Conservation (phyloP, 2,113 vertebrate species). For the Megalops atlanticus region DNA sequence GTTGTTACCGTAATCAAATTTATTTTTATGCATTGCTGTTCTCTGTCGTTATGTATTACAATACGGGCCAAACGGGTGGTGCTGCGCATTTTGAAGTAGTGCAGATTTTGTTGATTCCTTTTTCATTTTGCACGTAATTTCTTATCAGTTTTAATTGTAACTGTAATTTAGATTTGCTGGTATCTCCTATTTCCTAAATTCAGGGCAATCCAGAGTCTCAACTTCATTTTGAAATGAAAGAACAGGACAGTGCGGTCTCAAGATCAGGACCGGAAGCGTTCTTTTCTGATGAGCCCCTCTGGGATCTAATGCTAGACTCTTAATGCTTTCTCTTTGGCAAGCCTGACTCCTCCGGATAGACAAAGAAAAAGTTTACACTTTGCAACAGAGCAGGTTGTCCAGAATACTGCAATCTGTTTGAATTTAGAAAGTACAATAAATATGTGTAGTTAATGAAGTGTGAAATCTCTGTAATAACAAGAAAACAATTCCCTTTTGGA, state of each 20-base stretch:
- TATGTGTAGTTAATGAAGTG: background rate
- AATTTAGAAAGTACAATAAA: background rate
- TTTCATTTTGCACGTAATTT: background rate
- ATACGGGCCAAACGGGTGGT: background rate
- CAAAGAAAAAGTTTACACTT: background rate
- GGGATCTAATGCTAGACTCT: background rate
- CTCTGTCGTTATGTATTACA: background rate
- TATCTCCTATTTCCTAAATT: background rate
- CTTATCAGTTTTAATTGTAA: background rate
- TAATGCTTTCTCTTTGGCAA: background rate
- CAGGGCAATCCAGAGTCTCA: background rate
- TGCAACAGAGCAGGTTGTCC: background rate
- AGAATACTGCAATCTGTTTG: background rate
- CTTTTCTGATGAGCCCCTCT: background rate
- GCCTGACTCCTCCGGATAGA: background rate
- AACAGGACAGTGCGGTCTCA: background rate
- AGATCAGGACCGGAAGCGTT: background rate
- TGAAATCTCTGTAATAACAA: conserved; percentile 7
- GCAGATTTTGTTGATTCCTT: background rate
- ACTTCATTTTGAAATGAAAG: background rate
- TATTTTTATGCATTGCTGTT: background rate
- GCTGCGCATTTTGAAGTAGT: background rate
- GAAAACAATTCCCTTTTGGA: background rate
- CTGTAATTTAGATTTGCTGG: background rate
- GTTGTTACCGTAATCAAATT: background rate